Evolutionary conservation across 2,113 vertebrate species (phyloP).

Genomic region (Brachyhypopomus occidentalis): DNA sequence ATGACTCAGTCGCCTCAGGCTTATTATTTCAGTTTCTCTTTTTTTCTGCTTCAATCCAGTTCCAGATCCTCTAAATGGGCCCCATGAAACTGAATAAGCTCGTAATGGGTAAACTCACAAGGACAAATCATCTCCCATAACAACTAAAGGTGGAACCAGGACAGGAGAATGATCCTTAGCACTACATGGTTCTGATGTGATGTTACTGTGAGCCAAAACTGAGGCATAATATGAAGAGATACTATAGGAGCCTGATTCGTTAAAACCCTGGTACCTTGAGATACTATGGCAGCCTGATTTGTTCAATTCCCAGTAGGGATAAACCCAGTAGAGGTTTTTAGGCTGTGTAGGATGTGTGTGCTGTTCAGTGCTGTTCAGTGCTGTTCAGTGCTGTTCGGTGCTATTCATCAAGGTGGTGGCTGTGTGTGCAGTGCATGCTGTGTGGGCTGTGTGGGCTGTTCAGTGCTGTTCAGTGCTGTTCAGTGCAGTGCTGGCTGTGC

Average conservation of each 20-base stretch:
- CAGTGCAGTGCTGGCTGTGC: too few species aligned
- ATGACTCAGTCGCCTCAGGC: slow-evolving; percentile 30
- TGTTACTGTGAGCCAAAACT: not conserved
- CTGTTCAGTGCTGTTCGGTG: too few species aligned
- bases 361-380: too few species aligned
- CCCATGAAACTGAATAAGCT: not conserved
- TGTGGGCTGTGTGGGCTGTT: too few species aligned
- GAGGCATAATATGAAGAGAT: not conserved
- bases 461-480: too few species aligned
- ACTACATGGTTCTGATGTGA: not conserved
- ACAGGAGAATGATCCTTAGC: not conserved
- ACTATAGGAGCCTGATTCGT: not conserved
- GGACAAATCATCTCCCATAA: not conserved
- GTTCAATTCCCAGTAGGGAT: too few species aligned
- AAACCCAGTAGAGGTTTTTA: too few species aligned
- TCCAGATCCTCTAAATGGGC: slow-evolving; percentile 1
- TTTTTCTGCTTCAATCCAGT: not conserved
- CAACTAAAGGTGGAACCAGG: not conserved
- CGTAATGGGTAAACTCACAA: not conserved
- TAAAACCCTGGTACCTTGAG: too few species aligned
- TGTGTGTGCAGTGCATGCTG: too few species aligned
- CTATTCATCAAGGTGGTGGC: too few species aligned
- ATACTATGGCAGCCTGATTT: too few species aligned
- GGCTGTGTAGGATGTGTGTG: too few species aligned
- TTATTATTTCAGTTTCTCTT: slow-evolving; percentile 4